Evolutionary conservation across 2,797 vertebrate genomes (phyloP), one percentile per base, ranked within the genome.

Genomic region (Myoxocephalus aenaeus): DNA sequence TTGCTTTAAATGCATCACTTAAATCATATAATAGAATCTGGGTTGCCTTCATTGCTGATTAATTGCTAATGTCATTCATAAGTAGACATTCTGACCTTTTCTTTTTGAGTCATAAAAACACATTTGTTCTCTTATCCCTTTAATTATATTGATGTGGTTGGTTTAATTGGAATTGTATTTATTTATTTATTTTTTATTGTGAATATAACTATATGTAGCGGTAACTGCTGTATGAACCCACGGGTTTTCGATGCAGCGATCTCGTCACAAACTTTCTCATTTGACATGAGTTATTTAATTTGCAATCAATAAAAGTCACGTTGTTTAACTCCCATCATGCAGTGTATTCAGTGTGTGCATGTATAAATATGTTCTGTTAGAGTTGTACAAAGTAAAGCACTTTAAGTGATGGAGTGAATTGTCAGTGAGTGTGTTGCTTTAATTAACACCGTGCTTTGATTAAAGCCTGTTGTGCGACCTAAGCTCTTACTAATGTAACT

Each of bases 381-480:
- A 62, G 48, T 27, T 46, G 48, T 59, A 53, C 40, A 56, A 62
- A 46, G 29, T 48, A 48, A 65, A 66, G 20, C 22, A 13, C n/a
- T 32, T 22, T 11, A 70, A 46, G 15, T 25, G 3, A 53, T 42
- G 40, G 40, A 4, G 40, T 2, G 40, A 42, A 15, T 44, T 59
- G 48, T 17, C 14, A 20, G 22, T 38, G 27, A 48, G 38, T 8
- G 54, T 32, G 51, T 73, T 58, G 40, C 40, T 70, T 46, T 58
- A 70, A 58, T 70, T 32, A 34, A 46, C 13, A 6, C 18, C 1
- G 5, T 32, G 20, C 22, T 70, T 58, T 72, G 42, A 58, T 81
- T 42, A 58, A 63, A 72, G 20, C 29, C 13, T 68, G 7, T 25
- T 25, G 25, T 63, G 48, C 48, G 50, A 59, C 53, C 15, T 42